Conservation (phyloP, 2,797 vertebrate genomes). For the Hydrophis major region DNA sequence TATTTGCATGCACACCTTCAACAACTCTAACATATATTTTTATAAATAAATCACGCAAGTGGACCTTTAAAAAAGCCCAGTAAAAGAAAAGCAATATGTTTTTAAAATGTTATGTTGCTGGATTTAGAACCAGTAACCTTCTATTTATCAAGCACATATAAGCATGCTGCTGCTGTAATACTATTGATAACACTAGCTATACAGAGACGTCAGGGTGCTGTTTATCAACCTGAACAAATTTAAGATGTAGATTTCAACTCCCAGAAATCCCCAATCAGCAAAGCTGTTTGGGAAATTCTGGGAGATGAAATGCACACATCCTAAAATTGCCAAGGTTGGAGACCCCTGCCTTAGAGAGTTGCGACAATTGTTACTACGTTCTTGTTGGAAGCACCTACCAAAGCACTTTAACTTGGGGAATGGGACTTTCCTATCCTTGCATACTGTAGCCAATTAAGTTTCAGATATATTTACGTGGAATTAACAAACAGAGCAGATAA, state of each 20-base stretch:
- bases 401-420: background rate
- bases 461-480: background rate
- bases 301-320: too few relatives aligned
- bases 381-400: too few relatives aligned
- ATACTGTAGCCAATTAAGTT: background rate
- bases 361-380: background rate
- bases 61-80: background rate
- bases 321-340: too few relatives aligned
- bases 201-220: background rate
- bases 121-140: background rate
- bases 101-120: background rate
- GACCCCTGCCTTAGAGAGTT: background rate
- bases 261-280: too few relatives aligned
- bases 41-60: background rate
- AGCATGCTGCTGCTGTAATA: background rate
- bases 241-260: too few relatives aligned
- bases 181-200: background rate
- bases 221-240: too few relatives aligned
- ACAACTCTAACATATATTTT: background rate
- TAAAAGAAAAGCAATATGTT: background rate
- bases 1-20: background rate
- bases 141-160: background rate
- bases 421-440: background rate
- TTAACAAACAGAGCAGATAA: background rate
- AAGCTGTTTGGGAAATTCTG: too few relatives aligned